A percentile compares a stretch with the other conserved stretches of the same genome.
These are phyloP conservation scores for Pteropus rufus DNA, from an alignment of 2,797 vertebrate genomes.

Conservation along the genomic window DNA sequence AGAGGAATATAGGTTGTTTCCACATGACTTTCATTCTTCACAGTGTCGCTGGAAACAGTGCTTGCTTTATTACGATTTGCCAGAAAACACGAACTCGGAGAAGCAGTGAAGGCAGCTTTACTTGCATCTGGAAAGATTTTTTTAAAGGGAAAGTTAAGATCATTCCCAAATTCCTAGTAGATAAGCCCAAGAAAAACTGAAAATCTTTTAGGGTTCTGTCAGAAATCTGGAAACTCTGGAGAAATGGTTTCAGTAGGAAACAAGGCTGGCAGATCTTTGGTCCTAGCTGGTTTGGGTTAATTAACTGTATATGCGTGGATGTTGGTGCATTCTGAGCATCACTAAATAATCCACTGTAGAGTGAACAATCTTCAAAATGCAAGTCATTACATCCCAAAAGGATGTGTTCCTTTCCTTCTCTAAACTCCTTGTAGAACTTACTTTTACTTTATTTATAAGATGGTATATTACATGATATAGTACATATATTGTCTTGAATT, in stretches of 20 bases:
- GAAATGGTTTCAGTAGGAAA: not conserved
- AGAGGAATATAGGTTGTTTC: slow-evolving; percentile 88
- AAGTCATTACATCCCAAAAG: not conserved
- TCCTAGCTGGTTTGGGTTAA: not conserved
- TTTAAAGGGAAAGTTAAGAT: slow-evolving; percentile 14
- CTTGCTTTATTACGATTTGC: slow-evolving; percentile 93
- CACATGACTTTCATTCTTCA: slow-evolving; percentile 92
- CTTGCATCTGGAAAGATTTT: slow-evolving; percentile 90
- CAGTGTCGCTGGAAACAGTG: slow-evolving; percentile 83
- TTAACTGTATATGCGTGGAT: not conserved
- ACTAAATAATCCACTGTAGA: not conserved
- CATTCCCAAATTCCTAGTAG: not conserved
- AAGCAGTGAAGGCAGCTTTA: slow-evolving; percentile 96
- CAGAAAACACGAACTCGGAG: slow-evolving; percentile 97
- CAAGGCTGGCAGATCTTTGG: not conserved
- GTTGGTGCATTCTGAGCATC: not conserved
- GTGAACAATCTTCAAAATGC: not conserved
- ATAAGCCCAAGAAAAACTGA: not conserved
- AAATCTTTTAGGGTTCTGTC: not conserved
- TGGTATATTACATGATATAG: not conserved
- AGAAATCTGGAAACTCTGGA: not conserved
- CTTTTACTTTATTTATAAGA: not conserved
- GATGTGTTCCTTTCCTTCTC: not conserved
- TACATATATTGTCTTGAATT: not conserved
- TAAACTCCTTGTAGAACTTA: not conserved